These are phyloP conservation scores for Hesperophylax magnus DNA, from an alignment of 1,140 invertebrate species.

Conservation along the genomic window DNA sequence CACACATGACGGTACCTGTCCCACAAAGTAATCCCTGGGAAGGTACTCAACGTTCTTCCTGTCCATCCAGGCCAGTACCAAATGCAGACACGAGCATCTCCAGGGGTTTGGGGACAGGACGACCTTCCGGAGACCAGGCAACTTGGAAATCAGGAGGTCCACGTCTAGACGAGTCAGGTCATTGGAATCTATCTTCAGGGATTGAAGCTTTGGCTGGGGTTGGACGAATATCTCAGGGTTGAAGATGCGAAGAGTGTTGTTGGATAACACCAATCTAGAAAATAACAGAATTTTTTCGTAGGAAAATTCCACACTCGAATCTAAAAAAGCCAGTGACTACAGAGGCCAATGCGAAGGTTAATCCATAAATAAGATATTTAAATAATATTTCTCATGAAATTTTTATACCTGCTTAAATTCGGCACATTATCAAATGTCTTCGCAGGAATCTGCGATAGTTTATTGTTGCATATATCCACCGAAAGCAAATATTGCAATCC, in stretches of 20 bases:
- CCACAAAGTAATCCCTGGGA: slow-evolving; percentile 38
- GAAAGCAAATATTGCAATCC: slow-evolving; percentile 15
- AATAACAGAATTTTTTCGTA: not conserved
- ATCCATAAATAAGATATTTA: no score
- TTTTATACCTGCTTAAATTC: slow-evolving; percentile 24
- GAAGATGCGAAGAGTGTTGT: slow-evolving; percentile 39
- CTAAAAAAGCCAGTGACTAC: no score
- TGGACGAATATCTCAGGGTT: slow-evolving; percentile 37
- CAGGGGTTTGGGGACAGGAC: slow-evolving; percentile 45
- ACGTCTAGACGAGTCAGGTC: slow-evolving; percentile 14
- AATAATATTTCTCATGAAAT: no score
- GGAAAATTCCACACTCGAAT: not conserved
- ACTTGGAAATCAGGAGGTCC: not conserved
- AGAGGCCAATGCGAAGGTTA: no score
- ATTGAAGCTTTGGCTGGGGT: not conserved
- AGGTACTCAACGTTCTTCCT: not conserved
- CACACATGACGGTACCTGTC: slow-evolving; percentile 31
- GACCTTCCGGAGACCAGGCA: slow-evolving; percentile 21
- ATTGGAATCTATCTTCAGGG: slow-evolving; percentile 31
- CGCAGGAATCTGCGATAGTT: slow-evolving; percentile 31
- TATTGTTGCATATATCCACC: slow-evolving; percentile 46
- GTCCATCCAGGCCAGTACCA: slow-evolving; percentile 15
- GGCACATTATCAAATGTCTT: slow-evolving; percentile 32
- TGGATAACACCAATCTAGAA: slow-evolving; percentile 38
- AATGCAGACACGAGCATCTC: slow-evolving; percentile 41